A percentile compares a stretch with the other conserved stretches of the same genome.
Conservation (phyloP, 2,888 invertebrate species). For the Ophraella communa region DNA sequence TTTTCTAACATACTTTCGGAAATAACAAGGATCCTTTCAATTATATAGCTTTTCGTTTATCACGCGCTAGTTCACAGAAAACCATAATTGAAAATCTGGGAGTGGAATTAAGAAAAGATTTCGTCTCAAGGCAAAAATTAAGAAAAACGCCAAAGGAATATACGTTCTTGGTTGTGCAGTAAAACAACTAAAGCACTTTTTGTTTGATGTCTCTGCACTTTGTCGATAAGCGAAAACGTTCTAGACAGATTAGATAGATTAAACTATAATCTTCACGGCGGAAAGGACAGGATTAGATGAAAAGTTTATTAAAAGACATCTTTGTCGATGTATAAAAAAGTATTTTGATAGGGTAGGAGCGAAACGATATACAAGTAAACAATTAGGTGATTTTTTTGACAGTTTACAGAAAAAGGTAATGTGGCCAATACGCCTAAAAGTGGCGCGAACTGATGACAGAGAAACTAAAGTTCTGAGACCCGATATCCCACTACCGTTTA, state of each 20-base stretch:
- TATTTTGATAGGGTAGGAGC: background rate
- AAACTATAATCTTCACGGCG: background rate
- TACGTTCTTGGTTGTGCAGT: conserved; percentile 43
- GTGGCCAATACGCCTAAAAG: no score
- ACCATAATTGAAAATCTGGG: conserved; percentile 45
- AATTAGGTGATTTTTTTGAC: no score
- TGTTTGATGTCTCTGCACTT: conserved; percentile 52
- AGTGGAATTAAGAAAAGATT: conserved; percentile 39
- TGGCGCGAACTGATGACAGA: no score
- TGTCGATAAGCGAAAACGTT: conserved; percentile 53
- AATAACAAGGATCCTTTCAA: background rate
- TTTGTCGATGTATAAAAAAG: background rate
- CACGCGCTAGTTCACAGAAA: conserved; percentile 3
- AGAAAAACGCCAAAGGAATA: conserved; percentile 39
- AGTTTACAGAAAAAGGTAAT: no score
- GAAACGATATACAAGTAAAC: no score
- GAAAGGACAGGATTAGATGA: background rate
- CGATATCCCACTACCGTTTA: no score
- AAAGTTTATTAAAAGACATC: background rate
- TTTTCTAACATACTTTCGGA: background rate
- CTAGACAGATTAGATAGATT: conserved; percentile 52
- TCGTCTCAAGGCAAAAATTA: conserved; percentile 29
- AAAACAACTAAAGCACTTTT: conserved; percentile 47
- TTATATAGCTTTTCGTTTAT: conserved; percentile 6
- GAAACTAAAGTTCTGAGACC: no score